Conservation (phyloP, 2,113 vertebrate genomes). For the Hiodon tergisus region DNA sequence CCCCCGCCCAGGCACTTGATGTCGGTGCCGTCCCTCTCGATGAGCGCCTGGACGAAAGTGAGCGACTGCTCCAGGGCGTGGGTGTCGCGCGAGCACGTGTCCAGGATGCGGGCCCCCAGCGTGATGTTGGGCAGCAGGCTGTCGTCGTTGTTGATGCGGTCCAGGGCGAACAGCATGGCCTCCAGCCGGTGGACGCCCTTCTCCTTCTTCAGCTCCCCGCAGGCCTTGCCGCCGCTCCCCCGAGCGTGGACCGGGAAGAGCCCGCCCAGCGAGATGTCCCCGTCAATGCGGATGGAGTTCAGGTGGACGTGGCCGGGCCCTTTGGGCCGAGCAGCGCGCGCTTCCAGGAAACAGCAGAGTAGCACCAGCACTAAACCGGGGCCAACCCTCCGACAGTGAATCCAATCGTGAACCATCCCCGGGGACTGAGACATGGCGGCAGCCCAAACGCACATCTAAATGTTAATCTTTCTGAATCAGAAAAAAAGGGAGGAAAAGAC, state of each 20-base stretch:
- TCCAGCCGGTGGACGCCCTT: constrained; percentile 94
- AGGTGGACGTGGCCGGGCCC: constrained; percentile 83
- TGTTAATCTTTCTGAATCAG: not conserved
- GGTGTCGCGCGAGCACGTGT: constrained; percentile 80
- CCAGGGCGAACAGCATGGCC: constrained; percentile 95
- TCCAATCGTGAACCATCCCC: constrained; percentile 14
- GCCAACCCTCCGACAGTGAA: constrained; percentile 28
- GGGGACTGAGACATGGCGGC: too few species aligned
- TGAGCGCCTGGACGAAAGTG: too few species aligned
- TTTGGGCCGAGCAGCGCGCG: constrained; percentile 75
- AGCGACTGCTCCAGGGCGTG: too few species aligned
- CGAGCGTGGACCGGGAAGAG: constrained; percentile 90
- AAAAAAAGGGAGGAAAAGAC: constrained; percentile 24
- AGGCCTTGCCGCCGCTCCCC: constrained; percentile 86
- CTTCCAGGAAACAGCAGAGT: constrained; percentile 57
- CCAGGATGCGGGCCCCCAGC: constrained; percentile 88
- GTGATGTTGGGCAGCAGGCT: constrained; percentile 95
- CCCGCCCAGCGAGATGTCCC: constrained; percentile 91
- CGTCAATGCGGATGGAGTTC: constrained; percentile 96
- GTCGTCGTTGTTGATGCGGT: constrained; percentile 94
- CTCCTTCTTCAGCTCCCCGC: constrained; percentile 95
- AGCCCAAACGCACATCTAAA: too few species aligned
- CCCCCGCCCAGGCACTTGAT: constrained; percentile 87
- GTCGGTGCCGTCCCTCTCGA: constrained; percentile 89
- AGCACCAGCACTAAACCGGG: constrained; percentile 49